Evolutionary conservation across 2,113 vertebrate species (phyloP), one percentile per base, ranked within the genome.

Genomic region (Perccottus glenii): DNA sequence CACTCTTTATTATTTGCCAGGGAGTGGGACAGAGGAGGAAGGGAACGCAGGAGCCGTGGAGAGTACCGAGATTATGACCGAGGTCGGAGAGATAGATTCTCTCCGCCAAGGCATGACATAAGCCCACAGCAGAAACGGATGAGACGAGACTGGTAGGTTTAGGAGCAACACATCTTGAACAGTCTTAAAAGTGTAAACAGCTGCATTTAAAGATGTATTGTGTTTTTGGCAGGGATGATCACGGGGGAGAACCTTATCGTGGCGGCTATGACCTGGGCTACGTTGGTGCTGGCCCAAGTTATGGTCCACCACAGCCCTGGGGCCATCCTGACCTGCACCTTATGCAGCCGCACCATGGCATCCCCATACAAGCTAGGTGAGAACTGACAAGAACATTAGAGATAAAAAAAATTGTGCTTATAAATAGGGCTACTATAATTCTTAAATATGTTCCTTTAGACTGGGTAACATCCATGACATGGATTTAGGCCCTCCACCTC

Each of bases 301-400:
- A 96, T 2, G 95, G 93, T 16, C 95, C 95, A n/a, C 96, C 95
- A 1, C 96, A 96, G 84, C 95, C 94, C 42, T 97, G 96, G 96
- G 95, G 93, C 46, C 95, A 96, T 61, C 95, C 95, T 0, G 95
- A 97, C 6, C 81, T 96, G 81, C 95, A 96, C 75, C 92, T 96
- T 58, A 94, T 96, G 90, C 94, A 94, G 75, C 93, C 92, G 35
- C 95, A 95, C 82, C 96, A 96, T 49, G 93, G 94, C 9, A 94
- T 97, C 52, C 95, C 96, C 43, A 97, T 97, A 75, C 96, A 97
- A 75, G 96, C 96, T 67, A 94, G 96, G 96, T 97, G 85, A 94
- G 88, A 60, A 15, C 14, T 38, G 10, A 9, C 38, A 35, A 50
- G 11, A 3, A 5, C 0, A 8, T 51, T 14, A 0, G 63, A 4